phyloP scores from a whole-genome alignment of 2,113 vertebrate genomes.

The Ia io region DNA sequence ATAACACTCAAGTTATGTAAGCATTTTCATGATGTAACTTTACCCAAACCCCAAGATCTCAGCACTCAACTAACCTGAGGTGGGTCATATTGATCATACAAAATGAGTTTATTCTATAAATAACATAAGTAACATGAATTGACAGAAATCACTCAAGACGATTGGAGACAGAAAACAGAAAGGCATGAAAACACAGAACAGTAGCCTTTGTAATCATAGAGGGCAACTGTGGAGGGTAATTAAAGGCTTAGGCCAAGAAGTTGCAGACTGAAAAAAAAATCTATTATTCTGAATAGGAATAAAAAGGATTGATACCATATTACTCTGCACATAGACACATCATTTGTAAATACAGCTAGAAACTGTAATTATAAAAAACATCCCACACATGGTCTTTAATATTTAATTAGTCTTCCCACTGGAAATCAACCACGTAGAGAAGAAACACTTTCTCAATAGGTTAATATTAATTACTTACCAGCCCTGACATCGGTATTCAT shows the following conservation, averaged over 20 bases:
- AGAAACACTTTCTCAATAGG: constrained; percentile 65
- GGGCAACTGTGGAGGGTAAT: not conserved
- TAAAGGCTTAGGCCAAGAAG: not conserved
- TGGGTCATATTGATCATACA: not conserved
- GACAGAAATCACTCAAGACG: not conserved
- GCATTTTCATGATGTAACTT: not conserved
- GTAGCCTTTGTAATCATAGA: not conserved
- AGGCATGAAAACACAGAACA: not conserved
- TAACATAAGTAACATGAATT: not conserved
- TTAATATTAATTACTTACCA: constrained; percentile 69
- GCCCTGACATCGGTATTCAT: constrained; percentile 61
- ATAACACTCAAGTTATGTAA: not conserved
- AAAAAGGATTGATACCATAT: constrained; percentile 22
- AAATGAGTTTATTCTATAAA: constrained; percentile 1
- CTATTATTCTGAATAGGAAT: not conserved
- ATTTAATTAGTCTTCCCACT: constrained; percentile 72
- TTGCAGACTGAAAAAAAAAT: not conserved
- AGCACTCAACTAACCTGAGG: not conserved
- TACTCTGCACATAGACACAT: constrained; percentile 36
- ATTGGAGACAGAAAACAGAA: not conserved
- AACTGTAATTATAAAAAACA: constrained; percentile 68
- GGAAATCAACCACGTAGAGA: constrained; percentile 68
- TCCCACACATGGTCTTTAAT: constrained; percentile 62
- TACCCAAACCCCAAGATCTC: not conserved
- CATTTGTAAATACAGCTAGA: constrained; percentile 67